These are phyloP conservation scores for Chelon auratus DNA, from an alignment of 2,797 vertebrate species.

Conservation along the genomic window DNA sequence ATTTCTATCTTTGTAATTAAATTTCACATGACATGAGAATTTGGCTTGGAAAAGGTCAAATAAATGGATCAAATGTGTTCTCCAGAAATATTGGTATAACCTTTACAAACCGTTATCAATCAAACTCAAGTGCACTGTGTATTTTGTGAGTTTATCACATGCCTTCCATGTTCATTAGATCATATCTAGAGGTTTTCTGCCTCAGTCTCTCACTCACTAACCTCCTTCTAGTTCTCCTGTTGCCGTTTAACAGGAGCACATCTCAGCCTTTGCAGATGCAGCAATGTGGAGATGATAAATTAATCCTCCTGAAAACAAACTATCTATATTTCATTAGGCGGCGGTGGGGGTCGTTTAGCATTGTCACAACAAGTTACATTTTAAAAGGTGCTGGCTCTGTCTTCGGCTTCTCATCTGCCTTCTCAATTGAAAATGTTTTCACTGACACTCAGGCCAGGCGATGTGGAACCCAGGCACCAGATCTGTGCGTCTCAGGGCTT, in stretches of 20 bases:
- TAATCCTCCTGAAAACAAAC: constrained; percentile 64
- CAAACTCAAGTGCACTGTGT: neutral
- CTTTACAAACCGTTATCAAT: neutral
- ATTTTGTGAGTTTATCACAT: constrained; percentile 4
- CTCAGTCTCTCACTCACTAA: neutral
- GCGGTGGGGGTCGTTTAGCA: constrained; percentile 45
- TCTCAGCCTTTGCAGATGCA: constrained; percentile 14
- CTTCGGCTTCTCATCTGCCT: constrained; percentile 47
- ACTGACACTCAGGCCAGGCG: constrained; percentile 45
- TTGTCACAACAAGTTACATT: constrained; percentile 68
- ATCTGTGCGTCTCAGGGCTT: constrained; percentile 33
- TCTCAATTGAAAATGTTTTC: constrained; percentile 66
- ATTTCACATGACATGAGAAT: neutral
- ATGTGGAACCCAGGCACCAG: constrained; percentile 26
- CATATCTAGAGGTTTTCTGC: neutral
- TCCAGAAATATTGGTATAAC: neutral
- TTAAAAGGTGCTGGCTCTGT: constrained; percentile 55
- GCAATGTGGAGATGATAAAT: constrained; percentile 54
- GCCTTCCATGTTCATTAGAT: neutral
- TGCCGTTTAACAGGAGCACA: constrained; percentile 2
- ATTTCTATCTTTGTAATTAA: neutral
- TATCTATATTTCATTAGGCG: constrained; percentile 68
- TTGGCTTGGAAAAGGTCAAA: neutral
- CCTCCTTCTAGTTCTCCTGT: constrained; percentile 14
- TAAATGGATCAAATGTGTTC: neutral